These are phyloP conservation scores for Plectus sambesii DNA, from an alignment of 1,140 invertebrate genomes.

Conservation along the genomic window DNA sequence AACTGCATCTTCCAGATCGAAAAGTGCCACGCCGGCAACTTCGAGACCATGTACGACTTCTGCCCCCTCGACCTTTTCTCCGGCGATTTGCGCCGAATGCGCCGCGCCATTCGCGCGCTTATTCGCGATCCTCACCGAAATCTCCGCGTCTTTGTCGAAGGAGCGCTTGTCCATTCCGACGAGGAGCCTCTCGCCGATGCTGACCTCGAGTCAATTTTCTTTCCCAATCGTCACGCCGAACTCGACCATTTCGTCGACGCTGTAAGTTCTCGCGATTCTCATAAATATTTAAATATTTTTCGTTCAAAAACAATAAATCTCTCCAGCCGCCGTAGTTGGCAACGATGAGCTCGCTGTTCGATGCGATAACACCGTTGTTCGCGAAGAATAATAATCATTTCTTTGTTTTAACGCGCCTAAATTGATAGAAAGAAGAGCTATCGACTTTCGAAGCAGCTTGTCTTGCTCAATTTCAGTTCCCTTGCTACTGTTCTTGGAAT, in stretches of 20 bases:
- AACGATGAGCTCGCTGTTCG: too few species aligned
- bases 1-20: slow-evolving; percentile 43
- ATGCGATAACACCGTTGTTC: too few species aligned
- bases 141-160: slow-evolving; percentile 40
- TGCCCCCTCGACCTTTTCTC: slow-evolving; percentile 41
- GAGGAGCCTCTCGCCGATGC: slow-evolving; percentile 1
- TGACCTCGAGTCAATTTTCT: slow-evolving; percentile 27
- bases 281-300: too few species aligned
- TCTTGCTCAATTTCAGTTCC: too few species aligned
- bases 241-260: slow-evolving; percentile 20
- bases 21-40: slow-evolving; percentile 29
- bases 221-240: slow-evolving; percentile 16
- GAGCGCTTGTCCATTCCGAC: slow-evolving; percentile 27
- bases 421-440: too few species aligned
- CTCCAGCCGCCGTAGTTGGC: too few species aligned
- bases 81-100: slow-evolving; percentile 33
- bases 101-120: slow-evolving; percentile 27
- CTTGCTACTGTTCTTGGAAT: too few species aligned
- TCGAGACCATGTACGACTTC: slow-evolving; percentile 42
- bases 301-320: too few species aligned
- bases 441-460: too few species aligned
- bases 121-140: slow-evolving; percentile 38
- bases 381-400: too few species aligned
- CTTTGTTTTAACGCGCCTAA: too few species aligned
- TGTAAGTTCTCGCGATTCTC: slow-evolving; percentile 13